Conservation (phyloP, 1,140 invertebrate species). For the Bombus affinis region DNA sequence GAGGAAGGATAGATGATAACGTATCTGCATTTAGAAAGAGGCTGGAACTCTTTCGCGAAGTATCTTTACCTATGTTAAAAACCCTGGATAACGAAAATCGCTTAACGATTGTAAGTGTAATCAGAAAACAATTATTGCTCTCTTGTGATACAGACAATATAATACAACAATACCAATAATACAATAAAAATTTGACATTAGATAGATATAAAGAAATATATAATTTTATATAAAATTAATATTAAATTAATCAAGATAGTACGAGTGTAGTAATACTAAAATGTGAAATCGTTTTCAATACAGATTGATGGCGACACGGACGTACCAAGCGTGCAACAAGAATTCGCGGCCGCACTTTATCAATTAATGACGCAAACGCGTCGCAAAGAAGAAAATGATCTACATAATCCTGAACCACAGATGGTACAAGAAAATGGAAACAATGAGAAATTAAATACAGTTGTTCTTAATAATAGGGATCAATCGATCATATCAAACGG, state of each 20-base stretch:
- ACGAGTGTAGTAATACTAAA: neutral
- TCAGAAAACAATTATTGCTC: too few relatives aligned
- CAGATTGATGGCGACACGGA: conserved; percentile 93
- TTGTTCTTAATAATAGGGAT: conserved; percentile 67
- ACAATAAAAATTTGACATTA: too few relatives aligned
- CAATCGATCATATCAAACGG: conserved; percentile 72
- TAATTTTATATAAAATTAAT: neutral
- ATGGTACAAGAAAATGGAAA: conserved; percentile 15
- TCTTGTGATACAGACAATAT: neutral
- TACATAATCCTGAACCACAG: conserved; percentile 47
- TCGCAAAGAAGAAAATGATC: conserved; percentile 75
- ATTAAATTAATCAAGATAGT: neutral
- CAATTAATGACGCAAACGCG: conserved; percentile 85
- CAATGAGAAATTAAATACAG: conserved; percentile 59
- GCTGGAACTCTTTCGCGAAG: conserved; percentile 92
- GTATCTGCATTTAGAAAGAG: conserved; percentile 91
- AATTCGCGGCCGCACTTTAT: conserved; percentile 87
- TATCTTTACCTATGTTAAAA: conserved; percentile 94
- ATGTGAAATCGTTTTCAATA: neutral
- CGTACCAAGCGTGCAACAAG: conserved; percentile 87
- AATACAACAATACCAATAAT: neutral
- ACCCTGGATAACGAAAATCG: conserved; percentile 90
- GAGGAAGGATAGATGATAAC: conserved; percentile 91
- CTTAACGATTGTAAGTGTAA: conserved; percentile 88
- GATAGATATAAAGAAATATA: too few relatives aligned